These are phyloP conservation scores for Borostomias antarcticus DNA, from an alignment of 2,797 vertebrate species.

Conservation along the genomic window DNA sequence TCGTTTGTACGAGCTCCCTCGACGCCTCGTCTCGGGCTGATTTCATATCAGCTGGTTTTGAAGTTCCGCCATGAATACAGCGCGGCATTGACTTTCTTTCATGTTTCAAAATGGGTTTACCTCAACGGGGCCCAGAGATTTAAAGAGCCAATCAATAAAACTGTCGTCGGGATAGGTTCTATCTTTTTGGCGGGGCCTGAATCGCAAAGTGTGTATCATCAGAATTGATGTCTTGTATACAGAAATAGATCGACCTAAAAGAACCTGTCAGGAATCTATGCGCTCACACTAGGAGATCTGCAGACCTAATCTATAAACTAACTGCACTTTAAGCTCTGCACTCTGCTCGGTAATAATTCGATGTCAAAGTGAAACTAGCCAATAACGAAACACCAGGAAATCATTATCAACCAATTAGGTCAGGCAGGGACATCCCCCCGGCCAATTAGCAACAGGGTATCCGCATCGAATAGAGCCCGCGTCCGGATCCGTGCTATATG, in stretches of 20 bases:
- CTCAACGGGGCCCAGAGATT: slow-evolving; percentile 30
- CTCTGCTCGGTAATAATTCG: too few relatives aligned
- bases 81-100: slow-evolving; percentile 48
- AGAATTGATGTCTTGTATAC: not conserved
- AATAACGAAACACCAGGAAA: too few relatives aligned
- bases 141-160: slow-evolving; percentile 27
- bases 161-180: not conserved
- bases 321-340: too few relatives aligned
- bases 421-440: too few relatives aligned
- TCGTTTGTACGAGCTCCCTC: not conserved
- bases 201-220: slow-evolving; percentile 19
- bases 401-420: too few relatives aligned
- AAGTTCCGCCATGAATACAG: slow-evolving; percentile 24
- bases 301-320: too few relatives aligned
- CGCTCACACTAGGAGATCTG: too few relatives aligned
- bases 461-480: not conserved
- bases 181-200: slow-evolving; percentile 8
- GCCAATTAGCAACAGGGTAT: too few relatives aligned
- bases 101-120: slow-evolving; percentile 25
- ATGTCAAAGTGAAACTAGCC: too few relatives aligned
- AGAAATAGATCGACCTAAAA: too few relatives aligned
- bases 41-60: slow-evolving; percentile 24
- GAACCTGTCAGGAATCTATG: too few relatives aligned
- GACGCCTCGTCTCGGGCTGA: slow-evolving; percentile 20
- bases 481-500: too few relatives aligned